phyloP scores from a whole-genome alignment of 2,797 vertebrate species.

The Labeo calbasu region DNA sequence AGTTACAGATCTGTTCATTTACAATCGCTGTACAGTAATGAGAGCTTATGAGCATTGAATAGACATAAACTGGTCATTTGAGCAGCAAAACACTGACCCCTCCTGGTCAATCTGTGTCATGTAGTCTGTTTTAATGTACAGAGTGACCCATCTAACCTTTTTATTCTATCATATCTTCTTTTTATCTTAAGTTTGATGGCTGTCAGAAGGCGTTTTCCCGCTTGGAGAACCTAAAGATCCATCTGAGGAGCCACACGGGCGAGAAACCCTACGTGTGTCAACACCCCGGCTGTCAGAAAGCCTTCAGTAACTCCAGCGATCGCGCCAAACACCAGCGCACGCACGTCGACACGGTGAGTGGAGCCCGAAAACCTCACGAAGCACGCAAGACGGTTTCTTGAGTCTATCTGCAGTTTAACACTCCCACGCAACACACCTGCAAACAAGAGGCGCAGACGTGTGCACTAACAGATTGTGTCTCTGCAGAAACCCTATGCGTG shows the following conservation, averaged over 20 bases:
- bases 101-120: constrained; percentile 67
- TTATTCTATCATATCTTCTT: constrained; percentile 40
- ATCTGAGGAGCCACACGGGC: constrained; percentile 94
- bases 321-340: constrained; percentile 97
- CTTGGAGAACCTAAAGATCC: constrained; percentile 97
- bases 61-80: constrained; percentile 49
- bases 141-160: background rate
- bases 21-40: background rate
- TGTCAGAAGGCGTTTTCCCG: constrained; percentile 98
- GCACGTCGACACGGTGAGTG: constrained; percentile 94
- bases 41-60: background rate
- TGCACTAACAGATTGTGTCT: constrained; percentile 13
- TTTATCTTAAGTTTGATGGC: constrained; percentile 87
- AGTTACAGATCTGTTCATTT: background rate
- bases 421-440: constrained; percentile 4
- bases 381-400: background rate
- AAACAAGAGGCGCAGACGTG: constrained; percentile 13
- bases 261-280: constrained; percentile 96
- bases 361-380: background rate
- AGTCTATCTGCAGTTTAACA: background rate
- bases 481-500: constrained; percentile 96
- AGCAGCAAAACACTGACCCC: constrained; percentile 74
- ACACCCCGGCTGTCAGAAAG: constrained; percentile 92
- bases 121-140: background rate
- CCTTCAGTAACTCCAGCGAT: constrained; percentile 99